phyloP scores from a whole-genome alignment of 1,140 invertebrate genomes.

The Ganaspis sp. region DNA sequence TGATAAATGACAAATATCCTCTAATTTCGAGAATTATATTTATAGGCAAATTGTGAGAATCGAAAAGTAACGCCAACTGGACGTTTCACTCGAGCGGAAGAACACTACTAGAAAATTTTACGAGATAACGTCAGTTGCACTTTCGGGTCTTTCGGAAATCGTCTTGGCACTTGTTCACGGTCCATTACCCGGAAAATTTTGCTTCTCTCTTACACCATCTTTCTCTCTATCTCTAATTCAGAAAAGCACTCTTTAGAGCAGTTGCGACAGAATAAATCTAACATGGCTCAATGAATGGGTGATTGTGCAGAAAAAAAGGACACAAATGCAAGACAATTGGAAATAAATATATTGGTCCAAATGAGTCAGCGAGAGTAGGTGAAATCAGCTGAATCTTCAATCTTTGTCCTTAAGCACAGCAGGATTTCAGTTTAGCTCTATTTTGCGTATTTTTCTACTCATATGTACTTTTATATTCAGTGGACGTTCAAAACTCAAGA shows the following conservation, averaged over 20 bases:
- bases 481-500: conserved; percentile 42
- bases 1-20: no score
- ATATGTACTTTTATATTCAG: conserved; percentile 52
- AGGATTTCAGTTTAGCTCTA: background rate
- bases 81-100: conserved; percentile 12
- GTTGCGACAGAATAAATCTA: conserved; percentile 17
- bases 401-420: no score
- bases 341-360: background rate
- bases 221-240: conserved; percentile 16
- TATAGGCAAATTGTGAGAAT: background rate
- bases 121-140: conserved; percentile 27
- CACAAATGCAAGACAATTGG: background rate
- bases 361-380: background rate
- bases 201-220: background rate
- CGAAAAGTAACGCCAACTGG: background rate
- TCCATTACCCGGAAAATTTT: conserved; percentile 14
- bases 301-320: background rate
- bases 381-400: background rate
- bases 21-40: background rate
- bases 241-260: conserved; percentile 11
- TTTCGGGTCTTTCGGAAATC: conserved; percentile 26
- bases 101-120: conserved; percentile 18
- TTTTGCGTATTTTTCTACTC: conserved; percentile 18
- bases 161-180: conserved; percentile 30
- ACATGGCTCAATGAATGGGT: conserved; percentile 1